Conservation (phyloP, 2,113 vertebrate genomes). For the Lepus timidus region DNA sequence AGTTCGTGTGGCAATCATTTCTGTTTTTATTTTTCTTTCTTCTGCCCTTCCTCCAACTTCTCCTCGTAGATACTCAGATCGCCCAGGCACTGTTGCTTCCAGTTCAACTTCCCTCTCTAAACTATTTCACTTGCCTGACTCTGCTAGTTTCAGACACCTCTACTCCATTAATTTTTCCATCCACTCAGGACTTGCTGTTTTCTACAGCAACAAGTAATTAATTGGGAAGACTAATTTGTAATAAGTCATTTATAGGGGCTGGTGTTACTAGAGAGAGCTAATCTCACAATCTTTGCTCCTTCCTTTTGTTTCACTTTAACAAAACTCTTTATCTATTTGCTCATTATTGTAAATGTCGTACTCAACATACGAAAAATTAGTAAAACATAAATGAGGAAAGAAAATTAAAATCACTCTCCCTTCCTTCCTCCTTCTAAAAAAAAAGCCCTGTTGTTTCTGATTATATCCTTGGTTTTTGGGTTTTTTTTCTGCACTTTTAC, state of each 20-base stretch:
- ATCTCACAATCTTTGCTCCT: not conserved
- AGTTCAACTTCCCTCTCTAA: not conserved
- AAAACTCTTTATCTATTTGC: not conserved
- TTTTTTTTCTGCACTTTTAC: not conserved
- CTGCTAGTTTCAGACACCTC: not conserved
- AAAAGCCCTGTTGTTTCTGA: not conserved
- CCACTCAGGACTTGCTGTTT: not conserved
- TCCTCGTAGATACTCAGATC: not conserved
- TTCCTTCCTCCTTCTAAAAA: not conserved
- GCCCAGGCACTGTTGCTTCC: not conserved
- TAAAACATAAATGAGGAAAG: slow-evolving; percentile 44
- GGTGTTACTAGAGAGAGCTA: not conserved
- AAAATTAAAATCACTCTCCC: not conserved
- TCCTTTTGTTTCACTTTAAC: not conserved
- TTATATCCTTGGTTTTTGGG: not conserved
- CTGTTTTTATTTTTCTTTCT: not conserved
- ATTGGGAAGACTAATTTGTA: not conserved
- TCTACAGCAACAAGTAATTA: not conserved
- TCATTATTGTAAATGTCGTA: slow-evolving; percentile 29
- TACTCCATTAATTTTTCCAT: not conserved
- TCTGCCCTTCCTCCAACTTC: not conserved
- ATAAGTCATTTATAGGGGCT: not conserved
- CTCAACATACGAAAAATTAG: not conserved
- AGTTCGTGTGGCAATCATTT: not conserved
- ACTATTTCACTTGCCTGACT: not conserved